Evolutionary conservation across 2,888 invertebrate genomes (phyloP), one percentile per base, ranked within the genome.

Genomic region (Ochlodes sylvanus): DNA sequence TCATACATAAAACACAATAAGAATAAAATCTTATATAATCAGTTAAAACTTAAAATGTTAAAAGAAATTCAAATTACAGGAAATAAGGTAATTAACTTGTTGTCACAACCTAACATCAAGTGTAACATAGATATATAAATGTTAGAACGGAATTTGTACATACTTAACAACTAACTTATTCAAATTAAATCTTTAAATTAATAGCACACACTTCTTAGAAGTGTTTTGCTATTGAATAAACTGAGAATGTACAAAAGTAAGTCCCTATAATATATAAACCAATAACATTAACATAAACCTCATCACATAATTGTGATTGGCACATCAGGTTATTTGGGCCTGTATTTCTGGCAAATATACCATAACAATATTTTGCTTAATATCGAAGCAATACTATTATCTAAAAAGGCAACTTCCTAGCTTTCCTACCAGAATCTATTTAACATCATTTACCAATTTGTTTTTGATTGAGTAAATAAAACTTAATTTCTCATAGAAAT

Each of bases 121-220:
- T 72, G 74, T 65, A 68, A 75, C 70, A 72, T 73, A 72, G 71
- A 64, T 72, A 73, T 74, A 74, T 56, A 76, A 73, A 72, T 44
- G 70, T 70, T 55, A 72, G 70, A 70, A 70, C 65, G 72, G 74
- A 79, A 79, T 84, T 84, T 86, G 83, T 82, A 84, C 80, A 84
- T 78, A 71, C 76, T 79, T 82, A 82, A 14, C 32, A 70, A 78
- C 75, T 74, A 76, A 63, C 75, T 78, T 76, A 65, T n/a, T 58
- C n/a, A 75, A 70, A 72, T 72, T 65, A 69, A 69, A 71, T 76
- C 72, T 76, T 79, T 83, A 82, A 82, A 82, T 66, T 81, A 84
- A 72, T 70, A 73, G 72, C 76, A 77, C 80, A 82, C 80, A 75
- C 89, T 91, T 91, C 90, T 84, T 72, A 87, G 90, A 90, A 91